Base-by-base conservation (phyloP, 2,888 invertebrate genomes). In the Byasa hedistus region DNA sequence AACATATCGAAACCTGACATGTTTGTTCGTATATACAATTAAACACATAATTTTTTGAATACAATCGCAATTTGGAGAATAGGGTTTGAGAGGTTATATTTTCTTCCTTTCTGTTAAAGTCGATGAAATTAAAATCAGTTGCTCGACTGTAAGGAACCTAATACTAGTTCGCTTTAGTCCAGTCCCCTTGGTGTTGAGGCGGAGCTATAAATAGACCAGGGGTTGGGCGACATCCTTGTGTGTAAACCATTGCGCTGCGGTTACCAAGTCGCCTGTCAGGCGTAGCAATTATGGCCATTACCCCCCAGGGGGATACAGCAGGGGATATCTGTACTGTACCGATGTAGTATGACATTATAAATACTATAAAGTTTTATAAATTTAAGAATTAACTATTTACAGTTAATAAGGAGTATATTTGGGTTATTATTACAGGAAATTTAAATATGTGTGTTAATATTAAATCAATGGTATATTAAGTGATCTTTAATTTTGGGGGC, bases 121-220 rank as follows among this genome's bases (percentile, higher is more conserved):
- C 8, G 8, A 10, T 39, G 10, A 39, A 15, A 17, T 39, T 15
- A 15, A 2, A 39, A 15, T 39, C 39, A 39, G 15, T 12, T 39
- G 12, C 39, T 15, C 3, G 12, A 39, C 39, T 39, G 39, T 39
- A 15, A 2, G 39, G 39, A 12, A 12, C 15, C 39, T 2, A 15
- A 39, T 12, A 39, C 39, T 39, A 15, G 39, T 15, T 15, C 39
- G 12, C 15, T 39, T 15, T 10, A 5, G 51, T n/a, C 51, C 21
- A 51, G 58, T 58, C 39, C 39, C 58, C 10, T 58, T 36, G 23
- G 23, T 58, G 44, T 57, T 23, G 51, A 19, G 15, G 23, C 27
- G 23, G n/a, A 54, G 21, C 39, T 58, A 55, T 64, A 64, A 59
- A 55, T 64, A 64, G 21, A 59, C 44, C n/a, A 44, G 44, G 44